phyloP scores from a whole-genome alignment of 2,888 invertebrate species.

The Metallyticus violacea region DNA sequence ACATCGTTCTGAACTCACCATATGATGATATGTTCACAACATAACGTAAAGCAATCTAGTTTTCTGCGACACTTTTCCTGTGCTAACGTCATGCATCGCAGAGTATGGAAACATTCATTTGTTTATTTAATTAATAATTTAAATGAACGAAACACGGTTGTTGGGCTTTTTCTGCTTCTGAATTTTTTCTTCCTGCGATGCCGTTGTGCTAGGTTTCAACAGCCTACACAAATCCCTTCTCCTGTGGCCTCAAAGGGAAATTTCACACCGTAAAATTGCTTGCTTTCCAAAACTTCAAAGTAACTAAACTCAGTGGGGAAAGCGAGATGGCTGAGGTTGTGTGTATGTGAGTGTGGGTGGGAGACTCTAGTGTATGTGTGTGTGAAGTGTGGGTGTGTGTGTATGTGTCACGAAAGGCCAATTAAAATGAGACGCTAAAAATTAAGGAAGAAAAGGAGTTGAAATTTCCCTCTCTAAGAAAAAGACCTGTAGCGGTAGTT shows the following conservation, averaged over 20 bases:
- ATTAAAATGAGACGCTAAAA: slow-evolving; percentile 9
- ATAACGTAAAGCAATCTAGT: too few species aligned
- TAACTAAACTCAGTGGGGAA: background rate
- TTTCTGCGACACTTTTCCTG: background rate
- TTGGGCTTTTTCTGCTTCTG: background rate
- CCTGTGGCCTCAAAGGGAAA: background rate
- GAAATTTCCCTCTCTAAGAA: background rate
- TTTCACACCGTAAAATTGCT: slow-evolving; percentile 6
- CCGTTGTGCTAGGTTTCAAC: background rate
- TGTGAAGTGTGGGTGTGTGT: background rate
- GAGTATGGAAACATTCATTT: background rate
- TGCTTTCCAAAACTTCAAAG: background rate
- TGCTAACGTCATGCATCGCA: background rate
- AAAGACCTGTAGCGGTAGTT: background rate
- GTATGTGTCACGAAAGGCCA: background rate
- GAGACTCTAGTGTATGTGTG: background rate
- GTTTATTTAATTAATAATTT: background rate
- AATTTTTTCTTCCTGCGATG: background rate
- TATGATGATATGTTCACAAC: too few species aligned
- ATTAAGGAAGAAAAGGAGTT: background rate
- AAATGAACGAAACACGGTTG: background rate
- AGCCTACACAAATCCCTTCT: background rate
- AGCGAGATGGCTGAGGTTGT: background rate
- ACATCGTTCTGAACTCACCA: too few species aligned
- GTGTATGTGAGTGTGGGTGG: background rate